Conservation (phyloP, 2,797 vertebrate genomes). For the Pteronotus mesoamericanus region DNA sequence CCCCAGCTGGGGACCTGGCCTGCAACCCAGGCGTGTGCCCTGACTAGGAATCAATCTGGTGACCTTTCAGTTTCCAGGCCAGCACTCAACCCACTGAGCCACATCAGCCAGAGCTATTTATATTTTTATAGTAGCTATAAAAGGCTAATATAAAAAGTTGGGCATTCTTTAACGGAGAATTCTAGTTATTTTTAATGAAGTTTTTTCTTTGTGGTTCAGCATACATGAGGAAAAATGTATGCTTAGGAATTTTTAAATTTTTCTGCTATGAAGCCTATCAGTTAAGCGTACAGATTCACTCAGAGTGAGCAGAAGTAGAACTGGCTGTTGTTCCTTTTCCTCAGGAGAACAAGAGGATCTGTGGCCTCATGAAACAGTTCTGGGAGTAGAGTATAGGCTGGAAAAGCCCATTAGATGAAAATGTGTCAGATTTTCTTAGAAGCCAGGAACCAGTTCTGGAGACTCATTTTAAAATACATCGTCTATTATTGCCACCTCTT, state of each 20-base stretch:
- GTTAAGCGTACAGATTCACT: neutral
- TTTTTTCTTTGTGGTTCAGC: neutral
- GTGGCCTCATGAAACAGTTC: neutral
- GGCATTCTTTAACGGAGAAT: neutral
- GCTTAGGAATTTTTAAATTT: neutral
- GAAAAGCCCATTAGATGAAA: conserved; percentile 43
- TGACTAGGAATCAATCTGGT: no score
- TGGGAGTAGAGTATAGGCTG: neutral
- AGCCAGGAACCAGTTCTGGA: neutral
- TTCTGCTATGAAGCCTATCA: neutral
- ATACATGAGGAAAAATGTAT: neutral
- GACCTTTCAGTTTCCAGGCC: no score
- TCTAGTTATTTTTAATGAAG: neutral
- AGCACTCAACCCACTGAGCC: no score
- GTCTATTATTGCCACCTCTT: neutral
- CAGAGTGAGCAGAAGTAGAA: neutral
- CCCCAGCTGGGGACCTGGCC: no score
- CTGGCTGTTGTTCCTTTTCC: neutral
- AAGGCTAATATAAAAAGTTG: neutral
- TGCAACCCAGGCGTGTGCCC: no score
- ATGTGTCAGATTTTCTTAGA: conserved; percentile 37
- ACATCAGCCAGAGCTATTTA: no score
- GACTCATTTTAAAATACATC: conserved; percentile 41
- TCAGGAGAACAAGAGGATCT: neutral
- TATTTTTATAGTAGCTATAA: no score